Evolutionary conservation across 2,888 invertebrate genomes (phyloP).

Genomic region (Microctonus hyperodae): DNA sequence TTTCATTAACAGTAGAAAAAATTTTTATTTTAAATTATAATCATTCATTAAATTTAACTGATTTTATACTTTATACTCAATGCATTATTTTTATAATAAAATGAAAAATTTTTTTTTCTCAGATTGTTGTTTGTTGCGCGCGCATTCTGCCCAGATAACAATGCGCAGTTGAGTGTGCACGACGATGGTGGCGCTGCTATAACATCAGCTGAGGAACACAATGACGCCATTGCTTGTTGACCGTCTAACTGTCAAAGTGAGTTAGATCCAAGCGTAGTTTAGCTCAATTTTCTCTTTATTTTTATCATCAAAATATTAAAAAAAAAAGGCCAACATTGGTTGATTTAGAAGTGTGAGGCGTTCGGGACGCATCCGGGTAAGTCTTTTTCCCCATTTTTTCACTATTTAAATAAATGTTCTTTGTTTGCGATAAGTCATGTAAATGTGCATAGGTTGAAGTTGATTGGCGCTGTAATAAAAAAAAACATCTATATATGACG

Average conservation of each 20-base stretch:
- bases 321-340: conserved; percentile 53
- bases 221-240: conserved; percentile 53
- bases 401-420: conserved; percentile 2
- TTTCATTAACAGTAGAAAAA: neutral
- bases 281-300: conserved; percentile 44
- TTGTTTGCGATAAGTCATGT: neutral
- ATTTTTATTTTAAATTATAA: neutral
- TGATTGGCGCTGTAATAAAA: neutral
- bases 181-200: conserved; percentile 35
- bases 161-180: conserved; percentile 23
- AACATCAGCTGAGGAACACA: conserved; percentile 51
- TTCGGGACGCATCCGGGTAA: conserved; percentile 62
- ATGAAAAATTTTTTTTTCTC: neutral
- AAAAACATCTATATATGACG: neutral
- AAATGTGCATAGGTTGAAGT: neutral
- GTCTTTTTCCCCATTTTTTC: conserved; percentile 32
- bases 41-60: neutral
- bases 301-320: conserved; percentile 43
- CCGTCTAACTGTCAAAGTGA: conserved; percentile 52
- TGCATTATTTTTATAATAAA: neutral
- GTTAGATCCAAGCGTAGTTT: conserved; percentile 19
- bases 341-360: conserved; percentile 51
- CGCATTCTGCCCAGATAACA: neutral
- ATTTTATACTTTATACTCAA: too few species aligned
- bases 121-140: neutral